Conservation (phyloP, 2,797 vertebrate species). For the Lemur catta region DNA sequence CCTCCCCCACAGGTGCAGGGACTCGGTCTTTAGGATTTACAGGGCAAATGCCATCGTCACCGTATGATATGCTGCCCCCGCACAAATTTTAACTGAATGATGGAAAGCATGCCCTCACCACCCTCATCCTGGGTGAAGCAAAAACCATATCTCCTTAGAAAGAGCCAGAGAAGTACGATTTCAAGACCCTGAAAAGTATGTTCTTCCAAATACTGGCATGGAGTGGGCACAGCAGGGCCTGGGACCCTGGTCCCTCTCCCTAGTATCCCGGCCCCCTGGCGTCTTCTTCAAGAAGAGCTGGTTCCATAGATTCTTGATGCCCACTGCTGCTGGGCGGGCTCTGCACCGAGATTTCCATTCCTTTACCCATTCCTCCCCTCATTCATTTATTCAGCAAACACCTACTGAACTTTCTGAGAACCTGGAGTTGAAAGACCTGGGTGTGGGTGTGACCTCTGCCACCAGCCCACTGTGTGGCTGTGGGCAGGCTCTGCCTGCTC, state of each 20-base stretch:
- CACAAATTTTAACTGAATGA: not conserved
- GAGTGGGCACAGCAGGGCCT: fast-evolving
- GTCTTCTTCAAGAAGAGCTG: not conserved
- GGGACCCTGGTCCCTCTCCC: not conserved
- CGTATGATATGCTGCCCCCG: fast-evolving
- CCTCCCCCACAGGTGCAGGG: not conserved
- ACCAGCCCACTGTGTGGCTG: not conserved
- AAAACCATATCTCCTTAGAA: not conserved
- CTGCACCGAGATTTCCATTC: not conserved
- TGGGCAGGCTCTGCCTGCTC: not conserved
- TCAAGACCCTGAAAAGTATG: not conserved
- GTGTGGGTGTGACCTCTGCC: not conserved
- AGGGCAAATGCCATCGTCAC: not conserved
- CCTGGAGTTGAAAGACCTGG: not conserved
- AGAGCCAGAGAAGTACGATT: not conserved
- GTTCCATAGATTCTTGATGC: not conserved
- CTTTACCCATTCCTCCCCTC: fast-evolving
- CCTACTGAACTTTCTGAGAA: not conserved
- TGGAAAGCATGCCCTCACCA: not conserved
- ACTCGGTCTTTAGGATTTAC: not conserved
- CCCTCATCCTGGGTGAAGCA: not conserved
- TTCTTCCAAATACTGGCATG: not conserved
- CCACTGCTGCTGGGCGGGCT: not conserved
- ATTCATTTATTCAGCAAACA: not conserved
- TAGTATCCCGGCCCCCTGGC: not conserved